Evolutionary conservation across 2,797 vertebrate species (phyloP).

Genomic region (Trematomus bernacchii): DNA sequence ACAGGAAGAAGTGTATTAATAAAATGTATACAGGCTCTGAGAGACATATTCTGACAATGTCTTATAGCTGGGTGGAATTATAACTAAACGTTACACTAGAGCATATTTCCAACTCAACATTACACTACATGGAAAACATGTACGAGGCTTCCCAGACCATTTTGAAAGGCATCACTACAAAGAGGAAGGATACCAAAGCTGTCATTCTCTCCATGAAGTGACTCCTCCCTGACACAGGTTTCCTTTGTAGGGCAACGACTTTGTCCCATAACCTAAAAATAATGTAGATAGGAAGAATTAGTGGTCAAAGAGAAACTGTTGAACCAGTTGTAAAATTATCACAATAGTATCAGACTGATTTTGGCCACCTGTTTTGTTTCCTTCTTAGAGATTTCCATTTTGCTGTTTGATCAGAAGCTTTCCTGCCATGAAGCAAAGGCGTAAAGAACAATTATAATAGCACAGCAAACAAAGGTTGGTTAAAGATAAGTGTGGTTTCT

Average conservation of each 20-base stretch:
- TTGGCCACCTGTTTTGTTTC: slow-evolving; percentile 76
- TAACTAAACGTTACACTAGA: neutral
- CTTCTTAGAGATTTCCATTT: slow-evolving; percentile 75
- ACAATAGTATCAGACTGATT: slow-evolving; percentile 8
- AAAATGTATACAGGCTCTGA: neutral
- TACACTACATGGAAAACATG: slow-evolving; percentile 35
- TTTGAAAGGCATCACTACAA: slow-evolving; percentile 17
- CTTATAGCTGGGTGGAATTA: neutral
- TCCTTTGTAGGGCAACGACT: slow-evolving; percentile 62
- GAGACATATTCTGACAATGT: too few species aligned
- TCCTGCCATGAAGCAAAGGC: slow-evolving; percentile 59
- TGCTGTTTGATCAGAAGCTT: slow-evolving; percentile 48
- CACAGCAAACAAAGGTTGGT: slow-evolving; percentile 2
- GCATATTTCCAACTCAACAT: slow-evolving; percentile 3
- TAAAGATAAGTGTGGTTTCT: neutral
- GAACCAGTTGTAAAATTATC: neutral
- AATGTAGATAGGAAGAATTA: slow-evolving; percentile 17
- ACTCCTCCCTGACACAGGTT: slow-evolving; percentile 74
- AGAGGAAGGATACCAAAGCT: slow-evolving; percentile 78
- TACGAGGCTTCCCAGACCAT: slow-evolving; percentile 2
- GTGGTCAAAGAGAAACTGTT: neutral
- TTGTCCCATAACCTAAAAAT: slow-evolving; percentile 84
- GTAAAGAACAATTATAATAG: slow-evolving; percentile 21
- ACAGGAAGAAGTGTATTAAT: neutral
- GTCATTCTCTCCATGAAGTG: slow-evolving; percentile 81